Base-by-base conservation (phyloP, 2,113 vertebrate species). In the Erpornis zantholeuca region DNA sequence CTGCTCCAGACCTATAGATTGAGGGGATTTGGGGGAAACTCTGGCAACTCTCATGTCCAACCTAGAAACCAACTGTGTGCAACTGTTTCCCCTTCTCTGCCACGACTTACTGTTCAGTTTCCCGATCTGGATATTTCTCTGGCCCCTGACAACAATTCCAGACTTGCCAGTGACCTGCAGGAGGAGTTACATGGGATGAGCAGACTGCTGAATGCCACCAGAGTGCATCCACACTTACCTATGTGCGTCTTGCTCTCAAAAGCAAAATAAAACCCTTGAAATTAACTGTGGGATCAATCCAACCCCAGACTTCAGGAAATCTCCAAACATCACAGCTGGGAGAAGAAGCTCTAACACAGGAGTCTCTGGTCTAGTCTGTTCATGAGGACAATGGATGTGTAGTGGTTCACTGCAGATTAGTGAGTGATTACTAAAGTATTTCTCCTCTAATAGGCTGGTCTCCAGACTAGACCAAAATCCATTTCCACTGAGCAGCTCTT, bases 101-200 rank as follows among this genome's bases (percentile, higher is more conserved):
- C 6, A 1, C 0, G 5, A 96, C 93, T 97, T 97, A 97, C 92
- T 95, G 69, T 88, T 96, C 83, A 91, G 56, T 63, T 88, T 92
- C 56, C 93, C 88, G 0, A 95, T 56, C 40, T 90, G 82, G 71
- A 96, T 88, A 53, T 7, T 90, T 57, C 68, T 90, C 29, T 94
- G 81, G 25, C 96, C 96, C 40, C 63, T 80, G 63, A 82, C 24
- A 72, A 92, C 33, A 93, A 97, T 97, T 86, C 96, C 96, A 76
- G 79, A 42, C 71, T 93, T 97, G 23, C 96, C 96, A 76, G 95
- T 93, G 52, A 97, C 95, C 96, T 97, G 85, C 4, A n/a, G 25
- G 49, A 86, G 31, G 35, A 94, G 20, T 10, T 25, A 63, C 12
- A 53, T 0, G 3, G n/a, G 36, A 68, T 96, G 31, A 83, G 15